These are phyloP conservation scores for Malacoraja senta DNA, from an alignment of 2,797 vertebrate genomes.

Conservation along the genomic window DNA sequence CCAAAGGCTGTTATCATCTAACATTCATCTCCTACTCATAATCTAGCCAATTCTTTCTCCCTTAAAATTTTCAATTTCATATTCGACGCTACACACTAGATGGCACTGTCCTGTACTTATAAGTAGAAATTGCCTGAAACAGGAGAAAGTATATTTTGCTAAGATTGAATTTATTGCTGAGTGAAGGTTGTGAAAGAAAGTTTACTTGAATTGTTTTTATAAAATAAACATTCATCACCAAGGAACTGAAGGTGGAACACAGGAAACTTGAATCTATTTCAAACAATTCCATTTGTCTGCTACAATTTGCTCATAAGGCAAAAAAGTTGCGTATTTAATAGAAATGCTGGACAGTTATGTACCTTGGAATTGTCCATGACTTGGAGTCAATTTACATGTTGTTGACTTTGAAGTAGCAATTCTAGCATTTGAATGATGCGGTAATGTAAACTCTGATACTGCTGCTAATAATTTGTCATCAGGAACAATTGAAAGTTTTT, in stretches of 20 bases:
- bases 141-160: neutral
- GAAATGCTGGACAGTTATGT: neutral
- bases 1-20: neutral
- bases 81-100: neutral
- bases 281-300: neutral
- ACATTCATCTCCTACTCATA: neutral
- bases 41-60: neutral
- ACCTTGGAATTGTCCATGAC: neutral
- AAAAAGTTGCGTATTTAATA: neutral
- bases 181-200: neutral
- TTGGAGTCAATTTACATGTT: neutral
- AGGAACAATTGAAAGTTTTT: neutral
- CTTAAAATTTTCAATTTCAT: neutral
- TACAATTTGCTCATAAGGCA: neutral
- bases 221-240: neutral
- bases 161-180: neutral
- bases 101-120: slow-evolving; percentile 10
- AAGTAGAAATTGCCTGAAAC: neutral
- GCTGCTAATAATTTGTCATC: neutral
- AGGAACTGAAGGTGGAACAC: neutral
- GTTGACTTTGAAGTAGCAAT: neutral
- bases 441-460: neutral
- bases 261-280: neutral
- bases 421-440: neutral
- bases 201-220: neutral